Evolutionary conservation across 2,888 invertebrate genomes (phyloP), one percentile per base, ranked within the genome.

Genomic region (Machimus atricapillus): DNA sequence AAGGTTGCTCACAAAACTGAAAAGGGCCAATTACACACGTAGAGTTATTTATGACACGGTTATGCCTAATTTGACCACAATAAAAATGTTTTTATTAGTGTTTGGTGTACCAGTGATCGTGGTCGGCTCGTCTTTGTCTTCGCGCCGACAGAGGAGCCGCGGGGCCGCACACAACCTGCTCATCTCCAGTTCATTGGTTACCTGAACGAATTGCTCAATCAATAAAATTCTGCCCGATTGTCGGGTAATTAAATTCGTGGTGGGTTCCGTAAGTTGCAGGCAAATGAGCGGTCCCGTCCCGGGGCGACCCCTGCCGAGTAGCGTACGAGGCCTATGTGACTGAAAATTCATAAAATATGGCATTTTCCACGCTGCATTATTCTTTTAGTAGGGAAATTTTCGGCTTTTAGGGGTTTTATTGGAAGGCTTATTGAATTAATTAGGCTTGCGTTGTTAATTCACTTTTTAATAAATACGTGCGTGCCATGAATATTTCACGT

Each of bases 1-100:
- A 66, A 66, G 66, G 66, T 66, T 83, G 23, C 23, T 31, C 46
- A n/a, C n/a, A 43, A 4, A 43, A 43, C 43, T 14, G 8, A 16
- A 66, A 83, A 31, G 66, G 40, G 85, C 85, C 74, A 19, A 74
- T 85, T 85, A 27, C 85, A 16, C 74, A 73, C 43, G n/a, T 74
- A 19, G 85, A 46, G 19, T 85, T 79, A 82, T 87, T 87, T 87
- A 87, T 82, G 87, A 87, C 79, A 81, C 87, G 87, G 87, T 87
- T 87, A 87, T 87, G 87, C 87, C 79, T 87, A 87, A 87, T 87
- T 87, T 87, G 87, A 87, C 87, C 87, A 87, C 87, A 87, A 87
- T 82, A 87, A 82, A 87, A 87, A 87, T 87, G 87, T 82, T 87
- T 87, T 87, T 56, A 87, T 87, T 87, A 86, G 85, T 46, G 43